Conservation (phyloP, 23 tunicate species). For the Styela clava region DNA sequence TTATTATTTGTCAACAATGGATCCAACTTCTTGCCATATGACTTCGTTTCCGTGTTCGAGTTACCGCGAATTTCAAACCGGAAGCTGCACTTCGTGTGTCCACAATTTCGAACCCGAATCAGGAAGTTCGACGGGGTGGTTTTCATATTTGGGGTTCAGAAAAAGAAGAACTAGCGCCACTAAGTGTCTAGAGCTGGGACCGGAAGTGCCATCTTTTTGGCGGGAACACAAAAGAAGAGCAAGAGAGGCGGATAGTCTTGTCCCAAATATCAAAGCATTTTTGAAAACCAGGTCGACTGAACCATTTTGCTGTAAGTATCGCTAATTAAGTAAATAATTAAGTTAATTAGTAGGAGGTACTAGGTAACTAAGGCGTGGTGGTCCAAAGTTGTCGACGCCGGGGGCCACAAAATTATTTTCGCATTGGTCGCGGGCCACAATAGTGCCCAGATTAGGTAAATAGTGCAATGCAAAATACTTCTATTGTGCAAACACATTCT, state of each 20-base stretch:
- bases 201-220: constrained; percentile 6
- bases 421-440: too few species aligned
- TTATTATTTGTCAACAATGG: constrained; percentile 18
- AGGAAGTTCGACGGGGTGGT: neutral
- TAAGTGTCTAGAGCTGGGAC: constrained; percentile 12
- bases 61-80: neutral
- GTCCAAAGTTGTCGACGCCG: too few species aligned
- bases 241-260: neutral
- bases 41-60: constrained; percentile 25
- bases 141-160: constrained; percentile 1
- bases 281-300: neutral
- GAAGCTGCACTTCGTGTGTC: constrained; percentile 17
- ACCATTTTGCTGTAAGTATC: constrained; percentile 16
- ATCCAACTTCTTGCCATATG: neutral
- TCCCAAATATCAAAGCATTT: constrained; percentile 14
- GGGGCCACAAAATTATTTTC: too few species aligned
- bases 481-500: too few species aligned
- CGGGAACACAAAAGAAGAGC: constrained; percentile 4
- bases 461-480: too few species aligned
- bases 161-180: neutral
- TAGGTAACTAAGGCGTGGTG: too few species aligned
- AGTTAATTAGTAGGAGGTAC: too few species aligned
- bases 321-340: neutral
- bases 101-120: neutral
- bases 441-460: too few species aligned